Percentiles rank a stretch among this genome's conserved stretches.
Evolutionary conservation across 2,797 vertebrate genomes (phyloP).

Genomic region (Acanthis flammea): DNA sequence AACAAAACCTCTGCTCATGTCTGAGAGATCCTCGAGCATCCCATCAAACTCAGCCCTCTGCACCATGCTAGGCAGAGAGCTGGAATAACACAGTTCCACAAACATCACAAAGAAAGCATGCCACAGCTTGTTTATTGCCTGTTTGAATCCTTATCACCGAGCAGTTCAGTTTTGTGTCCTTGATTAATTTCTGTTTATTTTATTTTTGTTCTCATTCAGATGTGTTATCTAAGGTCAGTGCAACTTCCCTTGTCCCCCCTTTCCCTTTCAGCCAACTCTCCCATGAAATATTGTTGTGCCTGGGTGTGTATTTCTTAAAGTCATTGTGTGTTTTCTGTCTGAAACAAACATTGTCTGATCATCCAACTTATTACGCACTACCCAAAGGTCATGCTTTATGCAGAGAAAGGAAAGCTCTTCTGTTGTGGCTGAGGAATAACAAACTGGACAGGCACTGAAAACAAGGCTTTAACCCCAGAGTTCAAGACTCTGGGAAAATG

Average conservation of each 20-base stretch:
- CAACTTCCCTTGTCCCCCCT: conserved; percentile 28
- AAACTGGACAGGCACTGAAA: background rate
- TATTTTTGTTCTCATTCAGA: conserved; percentile 49
- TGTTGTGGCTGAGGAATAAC: background rate
- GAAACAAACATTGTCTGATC: conserved; percentile 52
- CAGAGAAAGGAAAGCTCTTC: background rate
- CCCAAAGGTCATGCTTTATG: conserved; percentile 50
- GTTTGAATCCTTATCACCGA: conserved; percentile 37
- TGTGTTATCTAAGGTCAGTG: conserved; percentile 59
- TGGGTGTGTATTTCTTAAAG: conserved; percentile 41
- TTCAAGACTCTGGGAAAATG: background rate
- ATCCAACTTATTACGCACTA: conserved; percentile 32
- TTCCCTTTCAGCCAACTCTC: conserved; percentile 29
- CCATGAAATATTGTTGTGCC: conserved; percentile 55
- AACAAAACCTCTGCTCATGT: background rate
- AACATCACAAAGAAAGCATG: background rate
- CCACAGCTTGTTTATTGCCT: conserved; percentile 28
- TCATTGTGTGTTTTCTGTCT: conserved; percentile 45
- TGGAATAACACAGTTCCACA: background rate
- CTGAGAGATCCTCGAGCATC: background rate
- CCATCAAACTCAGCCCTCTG: background rate
- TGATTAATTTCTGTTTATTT: conserved; percentile 59
- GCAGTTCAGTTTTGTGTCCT: background rate
- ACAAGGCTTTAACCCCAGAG: background rate
- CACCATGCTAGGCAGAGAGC: background rate